Base-by-base conservation (phyloP, 1,140 invertebrate genomes). In the Drosophila lacertosa region DNA sequence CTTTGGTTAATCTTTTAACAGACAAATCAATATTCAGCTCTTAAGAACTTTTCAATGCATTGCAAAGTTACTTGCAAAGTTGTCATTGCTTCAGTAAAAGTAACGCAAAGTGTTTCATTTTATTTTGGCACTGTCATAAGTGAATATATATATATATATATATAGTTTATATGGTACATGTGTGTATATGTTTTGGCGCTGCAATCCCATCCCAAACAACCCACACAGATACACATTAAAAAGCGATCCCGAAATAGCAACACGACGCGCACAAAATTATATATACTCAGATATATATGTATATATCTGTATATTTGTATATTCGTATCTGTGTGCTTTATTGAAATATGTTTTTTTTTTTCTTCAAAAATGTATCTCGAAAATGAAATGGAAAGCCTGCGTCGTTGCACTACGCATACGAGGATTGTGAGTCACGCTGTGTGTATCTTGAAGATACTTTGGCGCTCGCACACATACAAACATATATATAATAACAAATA, bases 391-490 rank as follows among this genome's bases (percentile, higher is more conserved):
- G 55, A 72, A 72, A 72, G 69, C 69, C 69, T 57, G 48, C 35
- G 35, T 42, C 16, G 40, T 16, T 33, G 47, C 60, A 65, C 45
- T 33, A 55, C 15, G 32, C 53, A 32, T 29, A 24, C 51, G 67
- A 40, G 15, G 67, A 53, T 33, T 68, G 64, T 60, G 69, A 67
- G 39, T 72, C 64, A 72, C 33, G 37, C 22, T 2, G 24, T 44
- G 60, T 70, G 72, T 80, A 80, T 80, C 67, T 86, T 73, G 64
- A 65, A 77, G 77, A 86, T 86, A 84, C 72, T 60, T 57, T 57
- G 42, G 37, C 33, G 35, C 33, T 40, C 33, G 20, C 50, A 65
- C 16, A 44, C n/a, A n/a, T n/a, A n/a, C n/a, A n/a, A n/a, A n/a
- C n/a, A n/a, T n/a, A n/a, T n/a, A n/a, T n/a, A n/a, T n/a, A n/a